phyloP scores from a whole-genome alignment of 2,888 invertebrate species.

The Ormyrus nitidulus region DNA sequence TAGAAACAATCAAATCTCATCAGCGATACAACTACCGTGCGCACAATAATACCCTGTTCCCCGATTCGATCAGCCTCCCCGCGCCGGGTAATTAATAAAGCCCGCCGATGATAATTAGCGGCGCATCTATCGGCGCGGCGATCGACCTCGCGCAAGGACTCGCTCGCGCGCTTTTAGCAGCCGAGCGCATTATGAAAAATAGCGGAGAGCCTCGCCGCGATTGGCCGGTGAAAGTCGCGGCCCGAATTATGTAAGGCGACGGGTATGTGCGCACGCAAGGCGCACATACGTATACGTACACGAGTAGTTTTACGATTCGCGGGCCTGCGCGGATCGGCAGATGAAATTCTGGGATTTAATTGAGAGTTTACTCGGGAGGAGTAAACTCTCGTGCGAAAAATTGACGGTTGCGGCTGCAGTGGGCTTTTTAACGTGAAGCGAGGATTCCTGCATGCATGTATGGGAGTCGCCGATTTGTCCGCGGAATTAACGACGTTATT shows the following conservation, averaged over 20 bases:
- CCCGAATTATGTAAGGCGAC: slow-evolving; percentile 46
- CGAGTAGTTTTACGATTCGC: not conserved
- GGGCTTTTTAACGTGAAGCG: too few relatives aligned
- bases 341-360: slow-evolving; percentile 26
- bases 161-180: too few relatives aligned
- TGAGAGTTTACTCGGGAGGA: not conserved
- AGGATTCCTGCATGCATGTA: too few relatives aligned
- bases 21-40: too few relatives aligned
- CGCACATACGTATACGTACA: not conserved
- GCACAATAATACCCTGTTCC: too few relatives aligned
- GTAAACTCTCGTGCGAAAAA: not conserved
- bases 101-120: not conserved
- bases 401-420: too few relatives aligned
- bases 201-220: not conserved
- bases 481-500: too few relatives aligned
- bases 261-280: not conserved
- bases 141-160: slow-evolving; percentile 55
- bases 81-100: not conserved
- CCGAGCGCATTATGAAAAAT: slow-evolving; percentile 27
- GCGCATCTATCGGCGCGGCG: not conserved
- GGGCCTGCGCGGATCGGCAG: not conserved
- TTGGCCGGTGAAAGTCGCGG: slow-evolving; percentile 49
- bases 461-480: too few relatives aligned
- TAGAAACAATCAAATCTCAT: too few relatives aligned
- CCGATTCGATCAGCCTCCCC: too few relatives aligned